A percentile compares a stretch with the other conserved stretches of the same genome.
Conservation (phyloP, 1,140 invertebrate species). For the Lucilia cuprina region DNA sequence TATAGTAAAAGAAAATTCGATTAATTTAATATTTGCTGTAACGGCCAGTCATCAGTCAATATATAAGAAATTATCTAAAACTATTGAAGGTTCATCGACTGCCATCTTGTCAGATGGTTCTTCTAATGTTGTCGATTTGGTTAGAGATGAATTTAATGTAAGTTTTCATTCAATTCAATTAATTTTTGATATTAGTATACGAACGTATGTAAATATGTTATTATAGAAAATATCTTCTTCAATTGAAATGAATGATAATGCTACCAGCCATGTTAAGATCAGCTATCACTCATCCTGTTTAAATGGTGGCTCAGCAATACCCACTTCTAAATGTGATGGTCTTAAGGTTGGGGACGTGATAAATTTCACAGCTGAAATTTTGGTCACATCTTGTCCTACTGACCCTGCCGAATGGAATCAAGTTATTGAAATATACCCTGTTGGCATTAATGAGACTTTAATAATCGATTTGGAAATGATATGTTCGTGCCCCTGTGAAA, state of each 20-base stretch:
- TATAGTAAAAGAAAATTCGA: constrained; percentile 91
- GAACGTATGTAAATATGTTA: not conserved
- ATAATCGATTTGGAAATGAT: constrained; percentile 85
- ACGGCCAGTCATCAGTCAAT: constrained; percentile 82
- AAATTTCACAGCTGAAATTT: constrained; percentile 76
- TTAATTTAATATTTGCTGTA: constrained; percentile 99
- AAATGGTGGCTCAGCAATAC: constrained; percentile 66
- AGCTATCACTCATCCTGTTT: constrained; percentile 89
- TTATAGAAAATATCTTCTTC: constrained; percentile 88
- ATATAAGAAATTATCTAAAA: constrained; percentile 81
- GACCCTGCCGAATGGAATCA: constrained; percentile 80
- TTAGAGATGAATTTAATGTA: constrained; percentile 87
- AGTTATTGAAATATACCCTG: constrained; percentile 90
- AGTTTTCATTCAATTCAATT: constrained; percentile 54
- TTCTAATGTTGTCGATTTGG: constrained; percentile 90
- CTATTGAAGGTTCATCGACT: constrained; percentile 84
- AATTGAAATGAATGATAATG: constrained; percentile 91
- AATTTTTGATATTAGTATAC: no score
- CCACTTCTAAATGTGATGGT: constrained; percentile 86
- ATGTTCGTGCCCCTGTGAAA: constrained; percentile 90
- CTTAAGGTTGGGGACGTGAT: constrained; percentile 79
- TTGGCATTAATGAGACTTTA: constrained; percentile 88
- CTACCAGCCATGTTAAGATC: constrained; percentile 84
- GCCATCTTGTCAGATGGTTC: constrained; percentile 89
- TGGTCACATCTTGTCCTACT: constrained; percentile 75